Percentiles rank a stretch among this genome's conserved stretches.
Evolutionary conservation across 2,797 vertebrate genomes (phyloP).

Genomic region (Parambassis ranga): DNA sequence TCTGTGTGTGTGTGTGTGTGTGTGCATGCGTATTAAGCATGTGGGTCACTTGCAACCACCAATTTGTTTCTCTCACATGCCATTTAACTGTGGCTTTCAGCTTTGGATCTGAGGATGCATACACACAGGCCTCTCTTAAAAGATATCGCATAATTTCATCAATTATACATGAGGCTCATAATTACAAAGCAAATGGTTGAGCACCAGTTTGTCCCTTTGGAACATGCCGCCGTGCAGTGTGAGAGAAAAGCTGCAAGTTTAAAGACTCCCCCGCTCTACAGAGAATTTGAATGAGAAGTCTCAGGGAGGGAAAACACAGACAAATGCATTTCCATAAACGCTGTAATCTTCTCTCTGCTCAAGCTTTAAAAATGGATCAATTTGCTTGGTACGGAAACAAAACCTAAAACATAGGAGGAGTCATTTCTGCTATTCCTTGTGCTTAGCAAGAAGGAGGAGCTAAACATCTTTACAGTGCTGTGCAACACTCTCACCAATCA

Average conservation of each 20-base stretch:
- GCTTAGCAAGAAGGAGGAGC: constrained; percentile 3
- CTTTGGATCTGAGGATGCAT: constrained; percentile 19
- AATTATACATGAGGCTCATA: constrained; percentile 35
- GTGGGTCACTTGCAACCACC: constrained; percentile 22
- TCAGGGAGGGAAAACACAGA: constrained; percentile 25
- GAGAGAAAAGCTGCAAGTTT: constrained; percentile 21
- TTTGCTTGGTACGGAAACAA: constrained; percentile 38
- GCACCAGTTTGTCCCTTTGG: constrained; percentile 15
- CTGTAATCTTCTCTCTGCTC: constrained; percentile 31
- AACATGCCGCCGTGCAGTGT: neutral
- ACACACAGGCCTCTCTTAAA: neutral
- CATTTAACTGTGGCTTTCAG: constrained; percentile 41
- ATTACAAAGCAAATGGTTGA: constrained; percentile 21
- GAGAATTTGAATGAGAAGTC: constrained; percentile 23
- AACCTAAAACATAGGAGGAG: constrained; percentile 14
- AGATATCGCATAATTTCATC: constrained; percentile 24
- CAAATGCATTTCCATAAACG: constrained; percentile 40
- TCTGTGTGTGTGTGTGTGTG: constrained; percentile 4
- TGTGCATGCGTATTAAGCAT: neutral
- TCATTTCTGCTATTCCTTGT: constrained; percentile 17
- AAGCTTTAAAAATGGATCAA: constrained; percentile 45
- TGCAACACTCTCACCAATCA: neutral
- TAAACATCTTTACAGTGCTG: neutral
- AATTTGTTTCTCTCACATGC: constrained; percentile 52
- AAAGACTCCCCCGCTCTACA: neutral